Conservation (phyloP, 2,888 invertebrate species). For the Cerastis leucographa region DNA sequence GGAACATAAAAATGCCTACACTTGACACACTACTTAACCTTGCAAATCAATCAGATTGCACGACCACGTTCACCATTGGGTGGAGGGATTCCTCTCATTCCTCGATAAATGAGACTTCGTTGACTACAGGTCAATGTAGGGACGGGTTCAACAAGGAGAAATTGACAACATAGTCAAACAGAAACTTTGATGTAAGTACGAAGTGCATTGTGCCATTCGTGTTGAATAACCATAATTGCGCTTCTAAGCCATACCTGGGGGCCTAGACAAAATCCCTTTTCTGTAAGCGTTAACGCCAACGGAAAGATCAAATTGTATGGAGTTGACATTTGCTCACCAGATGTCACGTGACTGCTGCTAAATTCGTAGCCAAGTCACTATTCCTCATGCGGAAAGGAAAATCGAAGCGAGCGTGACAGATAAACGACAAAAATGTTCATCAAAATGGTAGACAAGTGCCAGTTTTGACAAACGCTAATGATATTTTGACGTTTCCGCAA, state of each 20-base stretch:
- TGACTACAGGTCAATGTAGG: constrained; percentile 17
- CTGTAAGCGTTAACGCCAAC: too few relatives aligned
- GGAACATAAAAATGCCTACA: constrained; percentile 12
- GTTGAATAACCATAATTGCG: background rate
- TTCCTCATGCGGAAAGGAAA: too few relatives aligned
- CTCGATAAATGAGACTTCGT: constrained; percentile 9
- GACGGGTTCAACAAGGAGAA: constrained; percentile 25
- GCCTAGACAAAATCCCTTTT: too few relatives aligned
- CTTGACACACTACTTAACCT: constrained; percentile 41
- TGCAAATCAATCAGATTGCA: constrained; percentile 31
- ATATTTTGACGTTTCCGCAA: too few relatives aligned
- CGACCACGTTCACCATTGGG: background rate
- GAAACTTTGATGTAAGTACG: background rate
- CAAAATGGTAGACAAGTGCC: too few relatives aligned
- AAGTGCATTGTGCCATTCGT: background rate
- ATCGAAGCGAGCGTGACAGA: too few relatives aligned
- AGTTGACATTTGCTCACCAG: too few relatives aligned
- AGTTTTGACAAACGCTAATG: too few relatives aligned
- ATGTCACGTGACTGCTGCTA: too few relatives aligned
- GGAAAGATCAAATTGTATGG: too few relatives aligned
- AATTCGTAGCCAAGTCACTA: too few relatives aligned
- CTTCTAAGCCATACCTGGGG: background rate
- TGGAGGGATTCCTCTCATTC: constrained; percentile 5
- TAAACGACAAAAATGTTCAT: too few relatives aligned
- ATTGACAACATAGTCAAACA: constrained; percentile 25